Base-by-base conservation (phyloP, 1,140 invertebrate species). In the Bombus confusus region DNA sequence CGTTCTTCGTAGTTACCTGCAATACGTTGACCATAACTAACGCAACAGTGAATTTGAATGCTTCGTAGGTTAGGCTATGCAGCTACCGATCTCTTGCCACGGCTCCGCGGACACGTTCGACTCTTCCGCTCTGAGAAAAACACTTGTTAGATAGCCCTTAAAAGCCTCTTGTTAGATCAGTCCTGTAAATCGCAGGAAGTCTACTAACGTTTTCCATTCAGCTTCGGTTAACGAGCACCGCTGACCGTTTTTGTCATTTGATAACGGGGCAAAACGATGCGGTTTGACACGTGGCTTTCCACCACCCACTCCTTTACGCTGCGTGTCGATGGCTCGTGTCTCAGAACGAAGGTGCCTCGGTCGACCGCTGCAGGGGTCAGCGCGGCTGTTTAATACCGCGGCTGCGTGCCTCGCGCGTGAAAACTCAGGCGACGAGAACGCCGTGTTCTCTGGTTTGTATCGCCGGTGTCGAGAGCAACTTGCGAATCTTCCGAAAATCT, bases 341-440 rank as follows among this genome's bases (percentile, higher is more conserved):
- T 34, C 6, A 9, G 39, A 22, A 41, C 13, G 28, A 41, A 39
- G 39, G 13, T 15, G 13, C 34, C 22, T 28, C 4, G 73, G n/a
- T 39, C 15, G 43, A 3, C 3, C 4, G 18, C 22, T 12, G 18
- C 18, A 3, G 1, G 3, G 34, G 57, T 25, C 41, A 10, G 0
- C 22, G 62, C 37, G 66, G 59, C 75, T 25, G 59, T 77, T 77
- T 77, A 12, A 39, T 77, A 43, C 37, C 75, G 39, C 37, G 75
- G 22, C 31, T 18, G n/a, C 62, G 62, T 47, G 76, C 62, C n/a
- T 34, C 62, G 77, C 41, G 18, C 34, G 28, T 10, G 77, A 79
- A 37, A 28, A 43, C 39, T 68, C n/a, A 9, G 41, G 77, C 62
- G 64, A 43, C 18, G 1, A 0, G 41, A 79, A 52, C 47, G 15